phyloP scores from a whole-genome alignment of 2,113 vertebrate genomes.

The Prinia subflava region DNA sequence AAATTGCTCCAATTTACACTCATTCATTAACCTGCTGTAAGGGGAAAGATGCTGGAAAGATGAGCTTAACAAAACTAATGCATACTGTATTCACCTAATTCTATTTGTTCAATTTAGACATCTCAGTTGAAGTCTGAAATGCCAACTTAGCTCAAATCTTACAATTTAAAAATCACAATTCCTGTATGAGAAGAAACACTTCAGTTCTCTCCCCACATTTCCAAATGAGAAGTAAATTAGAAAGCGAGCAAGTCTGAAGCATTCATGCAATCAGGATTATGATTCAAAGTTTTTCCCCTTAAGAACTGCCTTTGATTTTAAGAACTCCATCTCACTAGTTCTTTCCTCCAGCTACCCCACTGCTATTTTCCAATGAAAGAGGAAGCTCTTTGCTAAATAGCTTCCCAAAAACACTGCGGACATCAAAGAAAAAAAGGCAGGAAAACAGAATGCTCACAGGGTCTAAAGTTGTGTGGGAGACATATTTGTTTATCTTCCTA shows the following conservation, averaged over 20 bases:
- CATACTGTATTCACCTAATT: neutral
- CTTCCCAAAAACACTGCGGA: neutral
- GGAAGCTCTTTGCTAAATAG: neutral
- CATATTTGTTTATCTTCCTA: conserved; percentile 2
- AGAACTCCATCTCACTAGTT: neutral
- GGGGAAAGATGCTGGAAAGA: neutral
- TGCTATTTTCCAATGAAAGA: neutral
- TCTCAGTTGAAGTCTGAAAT: neutral
- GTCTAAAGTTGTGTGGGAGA: neutral
- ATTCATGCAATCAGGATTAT: neutral
- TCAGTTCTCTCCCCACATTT: neutral
- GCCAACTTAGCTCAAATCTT: neutral
- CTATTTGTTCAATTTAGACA: neutral
- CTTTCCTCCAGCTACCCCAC: neutral
- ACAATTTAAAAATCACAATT: neutral
- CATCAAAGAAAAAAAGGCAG: neutral
- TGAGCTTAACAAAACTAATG: neutral
- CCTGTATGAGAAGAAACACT: neutral
- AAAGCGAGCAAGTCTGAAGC: neutral
- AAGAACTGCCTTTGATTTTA: neutral
- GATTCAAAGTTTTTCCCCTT: neutral
- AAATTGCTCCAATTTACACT: neutral
- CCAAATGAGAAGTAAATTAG: neutral
- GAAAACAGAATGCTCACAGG: neutral
- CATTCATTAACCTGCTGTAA: neutral